phyloP scores from a whole-genome alignment of 1,140 invertebrate genomes.

The Grapholita molesta region DNA sequence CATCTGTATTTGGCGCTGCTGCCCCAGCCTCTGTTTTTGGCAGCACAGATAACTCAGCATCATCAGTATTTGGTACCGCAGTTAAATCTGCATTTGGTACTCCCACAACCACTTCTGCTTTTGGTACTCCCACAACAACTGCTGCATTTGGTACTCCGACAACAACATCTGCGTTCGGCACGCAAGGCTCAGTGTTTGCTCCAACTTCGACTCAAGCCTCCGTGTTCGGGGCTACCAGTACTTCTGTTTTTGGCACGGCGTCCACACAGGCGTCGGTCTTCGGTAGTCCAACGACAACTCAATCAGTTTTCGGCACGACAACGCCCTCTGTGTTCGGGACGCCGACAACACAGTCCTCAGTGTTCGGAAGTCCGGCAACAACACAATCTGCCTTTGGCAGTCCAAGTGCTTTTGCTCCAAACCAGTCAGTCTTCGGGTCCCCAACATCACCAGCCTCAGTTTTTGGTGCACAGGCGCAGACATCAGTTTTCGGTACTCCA shows the following conservation, averaged over 20 bases:
- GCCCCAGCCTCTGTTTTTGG: slow-evolving; percentile 19
- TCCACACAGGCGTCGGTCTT: slow-evolving; percentile 34
- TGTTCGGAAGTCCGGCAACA: slow-evolving; percentile 22
- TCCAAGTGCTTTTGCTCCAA: slow-evolving; percentile 27
- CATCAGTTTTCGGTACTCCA: slow-evolving; percentile 17
- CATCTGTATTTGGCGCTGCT: slow-evolving; percentile 32
- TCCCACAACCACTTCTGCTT: slow-evolving; percentile 21
- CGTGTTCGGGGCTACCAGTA: slow-evolving; percentile 30
- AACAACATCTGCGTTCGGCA: slow-evolving; percentile 31
- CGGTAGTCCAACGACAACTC: slow-evolving; percentile 23
- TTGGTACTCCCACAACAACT: slow-evolving; percentile 25
- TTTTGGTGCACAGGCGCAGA: slow-evolving; percentile 26
- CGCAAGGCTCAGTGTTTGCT: too few relatives aligned
- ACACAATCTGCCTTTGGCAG: slow-evolving; percentile 43
- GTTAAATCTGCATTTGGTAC: slow-evolving; percentile 22
- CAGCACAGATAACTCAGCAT: background rate
- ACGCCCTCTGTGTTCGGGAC: slow-evolving; percentile 19
- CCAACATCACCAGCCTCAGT: slow-evolving; percentile 33
- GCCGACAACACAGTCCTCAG: background rate
- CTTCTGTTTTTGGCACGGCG: slow-evolving; percentile 32
- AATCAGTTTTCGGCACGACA: slow-evolving; percentile 26
- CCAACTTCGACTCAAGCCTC: slow-evolving; percentile 34
- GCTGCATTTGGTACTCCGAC: slow-evolving; percentile 25
- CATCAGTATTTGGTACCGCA: background rate
- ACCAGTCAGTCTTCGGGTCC: slow-evolving; percentile 33